Conservation (phyloP, 2,113 vertebrate species). For the Neolamprologus sp. region DNA sequence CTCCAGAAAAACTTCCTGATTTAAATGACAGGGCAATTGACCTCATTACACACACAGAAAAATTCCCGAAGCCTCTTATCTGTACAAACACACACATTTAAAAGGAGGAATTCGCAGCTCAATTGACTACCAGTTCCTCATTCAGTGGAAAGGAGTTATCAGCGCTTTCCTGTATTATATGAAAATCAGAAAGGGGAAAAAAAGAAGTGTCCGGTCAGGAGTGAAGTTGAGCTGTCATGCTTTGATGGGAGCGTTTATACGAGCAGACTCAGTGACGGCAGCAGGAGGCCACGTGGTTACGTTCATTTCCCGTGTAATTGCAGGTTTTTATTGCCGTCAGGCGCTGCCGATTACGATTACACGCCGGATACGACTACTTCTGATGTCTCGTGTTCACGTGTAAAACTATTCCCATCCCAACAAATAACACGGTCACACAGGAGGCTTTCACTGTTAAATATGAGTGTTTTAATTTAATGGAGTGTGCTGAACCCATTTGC, state of each 20-base stretch:
- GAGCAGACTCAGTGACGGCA: neutral
- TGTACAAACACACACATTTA: neutral
- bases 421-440: neutral
- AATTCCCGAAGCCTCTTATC: constrained; percentile 10
- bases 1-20: constrained; percentile 39
- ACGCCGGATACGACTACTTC: neutral
- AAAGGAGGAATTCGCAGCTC: neutral
- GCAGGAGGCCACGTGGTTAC: neutral
- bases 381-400: neutral
- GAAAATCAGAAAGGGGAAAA: neutral
- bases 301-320: neutral
- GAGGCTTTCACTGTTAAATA: constrained; percentile 43
- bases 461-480: constrained; percentile 70
- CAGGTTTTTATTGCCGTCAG: neutral
- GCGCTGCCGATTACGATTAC: neutral
- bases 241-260: neutral
- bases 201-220: neutral
- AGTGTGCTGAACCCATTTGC: constrained; percentile 51
- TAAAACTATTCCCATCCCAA: neutral
- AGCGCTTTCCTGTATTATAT: neutral
- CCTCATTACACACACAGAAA: neutral
- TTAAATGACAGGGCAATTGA: neutral
- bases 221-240: neutral
- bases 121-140: neutral
- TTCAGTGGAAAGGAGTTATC: neutral